Percentiles rank a stretch among this genome's conserved stretches.
Evolutionary conservation across 2,797 vertebrate species (phyloP).

Genomic region (Enteromius thamalakanensis): DNA sequence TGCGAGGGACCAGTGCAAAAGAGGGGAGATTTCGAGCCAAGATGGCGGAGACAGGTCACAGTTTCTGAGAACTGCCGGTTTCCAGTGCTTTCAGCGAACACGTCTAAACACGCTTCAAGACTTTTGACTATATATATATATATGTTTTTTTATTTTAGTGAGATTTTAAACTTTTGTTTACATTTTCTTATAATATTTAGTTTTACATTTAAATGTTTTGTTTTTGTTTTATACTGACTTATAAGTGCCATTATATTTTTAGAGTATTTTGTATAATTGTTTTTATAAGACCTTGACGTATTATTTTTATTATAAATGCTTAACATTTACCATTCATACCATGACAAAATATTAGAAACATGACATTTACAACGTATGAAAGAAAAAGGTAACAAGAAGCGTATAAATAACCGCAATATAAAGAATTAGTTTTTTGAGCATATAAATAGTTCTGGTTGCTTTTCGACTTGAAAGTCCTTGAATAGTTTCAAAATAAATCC

Average conservation of each 20-base stretch:
- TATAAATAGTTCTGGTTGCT: background rate
- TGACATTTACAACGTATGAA: background rate
- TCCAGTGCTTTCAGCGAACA: background rate
- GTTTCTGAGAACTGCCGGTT: constrained; percentile 57
- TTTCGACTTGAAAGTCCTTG: background rate
- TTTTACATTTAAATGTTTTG: background rate
- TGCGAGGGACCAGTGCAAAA: fast-evolving
- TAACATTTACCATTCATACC: background rate
- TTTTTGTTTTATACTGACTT: background rate
- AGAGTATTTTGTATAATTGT: background rate
- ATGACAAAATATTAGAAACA: background rate
- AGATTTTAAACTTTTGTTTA: background rate
- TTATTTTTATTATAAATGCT: background rate
- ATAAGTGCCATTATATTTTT: background rate
- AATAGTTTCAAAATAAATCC: background rate
- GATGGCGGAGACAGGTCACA: constrained; percentile 63
- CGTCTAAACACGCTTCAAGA: constrained; percentile 5
- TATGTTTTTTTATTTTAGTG: background rate
- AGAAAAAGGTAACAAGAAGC: background rate
- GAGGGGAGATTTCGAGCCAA: constrained; percentile 62
- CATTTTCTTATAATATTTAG: background rate
- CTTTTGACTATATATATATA: background rate
- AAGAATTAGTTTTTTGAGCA: background rate
- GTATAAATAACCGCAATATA: background rate
- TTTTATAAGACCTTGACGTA: background rate